A percentile compares a stretch with the other conserved stretches of the same genome.
These are phyloP conservation scores for Drosophila kuntzei DNA, from an alignment of 2,888 invertebrate genomes.

Conservation along the genomic window DNA sequence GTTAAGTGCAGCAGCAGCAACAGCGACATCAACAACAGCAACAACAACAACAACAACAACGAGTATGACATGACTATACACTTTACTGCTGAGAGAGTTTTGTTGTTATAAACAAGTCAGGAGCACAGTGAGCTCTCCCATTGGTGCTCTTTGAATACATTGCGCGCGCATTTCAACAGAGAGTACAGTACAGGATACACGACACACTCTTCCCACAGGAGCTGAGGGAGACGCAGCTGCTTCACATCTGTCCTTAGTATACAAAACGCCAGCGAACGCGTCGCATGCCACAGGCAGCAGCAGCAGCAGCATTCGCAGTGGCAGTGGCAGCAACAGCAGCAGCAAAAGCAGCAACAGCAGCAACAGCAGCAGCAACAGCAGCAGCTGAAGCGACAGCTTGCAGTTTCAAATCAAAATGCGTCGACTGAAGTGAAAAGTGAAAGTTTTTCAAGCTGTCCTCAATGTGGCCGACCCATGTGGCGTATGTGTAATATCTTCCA, in stretches of 20 bases:
- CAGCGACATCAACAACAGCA: conserved; percentile 37
- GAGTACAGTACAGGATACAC: conserved; percentile 28
- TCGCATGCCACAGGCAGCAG: conserved; percentile 55
- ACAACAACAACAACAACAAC: conserved; percentile 33
- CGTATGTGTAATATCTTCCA: conserved; percentile 46
- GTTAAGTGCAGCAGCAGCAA: conserved; percentile 64
- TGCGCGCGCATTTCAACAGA: conserved; percentile 69
- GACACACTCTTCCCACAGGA: conserved; percentile 70
- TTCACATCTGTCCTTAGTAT: conserved; percentile 69
- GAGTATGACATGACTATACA: conserved; percentile 31
- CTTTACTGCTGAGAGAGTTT: conserved; percentile 30
- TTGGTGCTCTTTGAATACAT: conserved; percentile 16
- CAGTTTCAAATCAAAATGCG: conserved; percentile 55
- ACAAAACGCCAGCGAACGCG: conserved; percentile 62
- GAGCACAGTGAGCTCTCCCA: conserved; percentile 48
- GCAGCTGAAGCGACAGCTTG: conserved; percentile 25
- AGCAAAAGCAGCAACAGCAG: conserved; percentile 29
- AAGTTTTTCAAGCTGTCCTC: conserved; percentile 46
- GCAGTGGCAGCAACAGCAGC: conserved; percentile 19
- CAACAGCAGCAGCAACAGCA: conserved; percentile 19
- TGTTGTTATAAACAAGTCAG: conserved; percentile 69
- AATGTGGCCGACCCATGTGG: conserved; percentile 37
- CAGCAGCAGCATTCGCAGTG: conserved; percentile 5
- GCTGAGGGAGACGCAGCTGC: conserved; percentile 65
- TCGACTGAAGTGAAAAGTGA: conserved; percentile 60